These are phyloP conservation scores for Thaumatotibia leucotreta DNA, from an alignment of 1,140 invertebrate genomes.

Conservation along the genomic window DNA sequence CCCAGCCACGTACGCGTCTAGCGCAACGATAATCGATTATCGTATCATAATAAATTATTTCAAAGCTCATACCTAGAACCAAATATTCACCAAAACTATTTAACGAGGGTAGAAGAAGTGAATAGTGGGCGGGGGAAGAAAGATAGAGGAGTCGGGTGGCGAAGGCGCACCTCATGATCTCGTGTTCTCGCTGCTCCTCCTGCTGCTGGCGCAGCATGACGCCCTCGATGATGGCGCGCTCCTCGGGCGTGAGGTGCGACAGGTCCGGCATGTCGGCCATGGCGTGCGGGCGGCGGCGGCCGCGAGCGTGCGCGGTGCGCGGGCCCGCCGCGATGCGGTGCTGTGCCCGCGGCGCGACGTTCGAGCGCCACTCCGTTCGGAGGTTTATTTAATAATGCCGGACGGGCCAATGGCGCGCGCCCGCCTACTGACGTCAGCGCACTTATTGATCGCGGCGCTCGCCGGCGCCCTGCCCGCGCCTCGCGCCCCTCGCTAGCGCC, in stretches of 20 bases:
- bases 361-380: constrained; percentile 57
- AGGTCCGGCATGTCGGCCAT: constrained; percentile 95
- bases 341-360: constrained; percentile 63
- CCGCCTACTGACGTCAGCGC: constrained; percentile 64
- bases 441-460: constrained; percentile 56
- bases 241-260: constrained; percentile 97
- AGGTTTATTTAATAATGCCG: constrained; percentile 72
- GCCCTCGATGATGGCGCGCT: constrained; percentile 97
- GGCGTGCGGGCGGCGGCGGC: constrained; percentile 55
- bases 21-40: constrained; percentile 7
- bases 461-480: constrained; percentile 11
- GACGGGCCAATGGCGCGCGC: constrained; percentile 64
- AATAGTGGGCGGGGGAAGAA: constrained; percentile 22
- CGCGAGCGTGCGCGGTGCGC: constrained; percentile 44
- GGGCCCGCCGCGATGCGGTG: constrained; percentile 70
- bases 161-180: constrained; percentile 92
- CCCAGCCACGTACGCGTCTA: neutral
- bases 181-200: constrained; percentile 96
- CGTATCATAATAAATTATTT: constrained; percentile 3
- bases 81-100: neutral
- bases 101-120: constrained; percentile 24
- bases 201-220: constrained; percentile 97
- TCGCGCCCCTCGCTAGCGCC: neutral
- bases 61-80: neutral
- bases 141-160: constrained; percentile 29